These are phyloP conservation scores for Mastomys natalensis DNA, from an alignment of 2,113 vertebrate genomes.

Conservation along the genomic window DNA sequence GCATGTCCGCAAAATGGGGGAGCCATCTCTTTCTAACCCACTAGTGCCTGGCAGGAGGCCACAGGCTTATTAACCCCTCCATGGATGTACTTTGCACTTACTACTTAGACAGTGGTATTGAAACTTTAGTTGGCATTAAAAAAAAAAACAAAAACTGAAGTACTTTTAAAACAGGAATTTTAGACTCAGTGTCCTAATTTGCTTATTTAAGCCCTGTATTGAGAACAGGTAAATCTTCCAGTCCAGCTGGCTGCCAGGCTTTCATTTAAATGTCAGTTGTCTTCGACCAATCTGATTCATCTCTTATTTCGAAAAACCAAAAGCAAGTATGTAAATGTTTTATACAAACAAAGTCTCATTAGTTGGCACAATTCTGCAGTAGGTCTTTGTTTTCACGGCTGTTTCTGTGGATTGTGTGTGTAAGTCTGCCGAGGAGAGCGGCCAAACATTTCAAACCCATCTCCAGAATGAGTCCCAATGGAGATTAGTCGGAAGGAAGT, in stretches of 20 bases:
- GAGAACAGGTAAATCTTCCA: background rate
- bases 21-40: background rate
- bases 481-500: background rate
- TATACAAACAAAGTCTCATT: background rate
- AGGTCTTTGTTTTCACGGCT: background rate
- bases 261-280: constrained; percentile 16
- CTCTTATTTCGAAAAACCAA: background rate
- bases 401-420: background rate
- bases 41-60: background rate
- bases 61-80: background rate
- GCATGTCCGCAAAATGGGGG: background rate
- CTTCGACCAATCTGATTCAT: background rate
- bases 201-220: background rate
- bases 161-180: background rate
- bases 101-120: background rate
- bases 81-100: background rate
- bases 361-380: background rate
- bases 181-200: background rate
- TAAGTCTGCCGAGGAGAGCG: background rate
- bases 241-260: background rate
- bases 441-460: background rate
- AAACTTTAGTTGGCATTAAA: background rate
- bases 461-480: background rate
- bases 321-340: background rate
- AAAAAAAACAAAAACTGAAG: background rate